phyloP scores from a whole-genome alignment of 2,797 vertebrate genomes.

The Chelonia mydas region DNA sequence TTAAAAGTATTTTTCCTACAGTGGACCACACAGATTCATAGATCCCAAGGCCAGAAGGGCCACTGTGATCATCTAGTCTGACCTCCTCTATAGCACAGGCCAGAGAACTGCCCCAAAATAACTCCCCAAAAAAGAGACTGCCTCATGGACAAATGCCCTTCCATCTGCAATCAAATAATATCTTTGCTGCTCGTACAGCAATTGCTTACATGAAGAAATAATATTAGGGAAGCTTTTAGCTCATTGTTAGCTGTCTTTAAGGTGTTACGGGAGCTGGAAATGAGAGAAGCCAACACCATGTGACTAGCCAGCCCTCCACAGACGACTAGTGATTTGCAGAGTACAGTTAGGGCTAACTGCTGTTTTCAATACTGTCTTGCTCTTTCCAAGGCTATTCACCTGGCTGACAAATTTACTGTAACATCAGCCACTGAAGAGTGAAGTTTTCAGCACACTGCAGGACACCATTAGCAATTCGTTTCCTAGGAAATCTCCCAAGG shows the following conservation, averaged over 20 bases:
- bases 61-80: not conserved
- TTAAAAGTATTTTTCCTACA: not conserved
- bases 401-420: not conserved
- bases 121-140: not conserved
- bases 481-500: not conserved
- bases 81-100: not conserved
- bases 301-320: not conserved
- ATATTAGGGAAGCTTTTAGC: not conserved
- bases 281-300: not conserved
- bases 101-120: not conserved
- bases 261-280: not conserved
- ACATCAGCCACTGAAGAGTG: not conserved
- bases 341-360: not conserved
- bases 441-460: not conserved
- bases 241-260: not conserved
- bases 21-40: not conserved
- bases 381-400: not conserved
- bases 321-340: not conserved
- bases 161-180: not conserved
- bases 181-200: not conserved
- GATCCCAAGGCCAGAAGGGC: not conserved
- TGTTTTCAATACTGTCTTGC: not conserved
- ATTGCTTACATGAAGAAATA: no score
- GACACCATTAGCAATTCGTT: not conserved
- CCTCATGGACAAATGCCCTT: not conserved